Base-by-base conservation (phyloP, 2,797 vertebrate species). In the Scomberomorus guttatus region DNA sequence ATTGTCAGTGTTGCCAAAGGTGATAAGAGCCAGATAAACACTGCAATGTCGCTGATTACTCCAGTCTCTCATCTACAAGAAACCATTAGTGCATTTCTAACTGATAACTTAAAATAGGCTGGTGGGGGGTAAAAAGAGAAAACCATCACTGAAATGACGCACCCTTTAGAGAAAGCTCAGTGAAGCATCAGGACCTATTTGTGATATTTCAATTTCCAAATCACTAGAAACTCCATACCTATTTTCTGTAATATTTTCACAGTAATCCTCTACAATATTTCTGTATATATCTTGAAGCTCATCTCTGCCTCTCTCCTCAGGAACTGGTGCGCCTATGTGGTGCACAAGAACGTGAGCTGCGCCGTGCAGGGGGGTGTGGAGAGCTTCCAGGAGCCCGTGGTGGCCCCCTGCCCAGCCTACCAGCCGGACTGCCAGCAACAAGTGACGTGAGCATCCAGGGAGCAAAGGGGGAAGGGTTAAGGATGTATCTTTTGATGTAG, bases 261-360 rank as follows among this genome's bases (percentile, higher is more conserved):
- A 54, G 8, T 12, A 24, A 55, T 65, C 9, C 6, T 57, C 10
- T 42, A 3, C 48, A 42, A 27, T 9, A 9, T 14, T 18, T 68
- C 1, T 54, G 15, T 54, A 12, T 13, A 32, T 13, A 52, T 32
- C 37, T 8, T 18, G 5, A 59, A 56, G 32, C 79, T 44, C 68
- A 5, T 68, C 12, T 20, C 25, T 72, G 27, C 66, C 46, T 84
- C 79, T 59, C 71, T 74, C 70, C 57, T 12, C 90, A 99, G 98
- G 94, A 99, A 99, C 93, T 98, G 98, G 98, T 99, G 98, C 86
- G 98, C 98, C 68, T 96, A 96, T 92, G 96, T 99, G 24, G 97
- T 98, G 89, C 97, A 96, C 84, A 98, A 92, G 94, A 99, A 98
- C 84, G 97, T 98, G 91, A 99, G 95, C 92, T 99, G 98, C 86